These are phyloP conservation scores for Drosophila formosana DNA, from an alignment of 2,888 invertebrate genomes.

Conservation along the genomic window DNA sequence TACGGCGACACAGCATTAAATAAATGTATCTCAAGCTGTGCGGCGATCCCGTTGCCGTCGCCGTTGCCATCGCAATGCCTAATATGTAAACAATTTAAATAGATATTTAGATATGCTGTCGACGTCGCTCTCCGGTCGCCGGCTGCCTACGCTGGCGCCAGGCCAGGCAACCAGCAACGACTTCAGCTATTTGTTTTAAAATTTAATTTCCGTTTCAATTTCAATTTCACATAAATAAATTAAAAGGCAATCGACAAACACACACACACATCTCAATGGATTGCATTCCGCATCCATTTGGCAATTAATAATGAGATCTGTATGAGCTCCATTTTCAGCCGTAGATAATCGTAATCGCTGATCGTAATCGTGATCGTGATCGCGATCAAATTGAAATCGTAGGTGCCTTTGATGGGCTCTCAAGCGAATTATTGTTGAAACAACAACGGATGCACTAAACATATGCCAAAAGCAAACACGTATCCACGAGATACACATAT, in stretches of 20 bases:
- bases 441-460: constrained; percentile 75
- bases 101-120: constrained; percentile 79
- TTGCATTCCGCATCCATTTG: constrained; percentile 46
- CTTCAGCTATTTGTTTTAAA: constrained; percentile 73
- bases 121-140: constrained; percentile 36
- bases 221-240: constrained; percentile 81
- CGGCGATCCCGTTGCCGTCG: constrained; percentile 43
- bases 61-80: constrained; percentile 23
- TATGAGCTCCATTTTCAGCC: constrained; percentile 39
- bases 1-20: constrained; percentile 71
- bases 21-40: constrained; percentile 79
- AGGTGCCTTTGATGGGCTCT: constrained; percentile 31
- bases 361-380: constrained; percentile 20
- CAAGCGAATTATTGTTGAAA: constrained; percentile 56
- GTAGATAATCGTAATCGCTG: constrained; percentile 38
- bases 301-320: constrained; percentile 63
- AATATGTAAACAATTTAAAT: constrained; percentile 80
- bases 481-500: constrained; percentile 6
- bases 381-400: constrained; percentile 23
- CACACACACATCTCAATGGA: constrained; percentile 17
- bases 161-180: constrained; percentile 28
- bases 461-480: constrained; percentile 63
- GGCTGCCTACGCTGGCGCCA: constrained; percentile 82
- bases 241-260: constrained; percentile 58
- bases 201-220: constrained; percentile 84